phyloP scores from a whole-genome alignment of 92 coral and sea anemone species.

The Epizoanthus stellaris region DNA sequence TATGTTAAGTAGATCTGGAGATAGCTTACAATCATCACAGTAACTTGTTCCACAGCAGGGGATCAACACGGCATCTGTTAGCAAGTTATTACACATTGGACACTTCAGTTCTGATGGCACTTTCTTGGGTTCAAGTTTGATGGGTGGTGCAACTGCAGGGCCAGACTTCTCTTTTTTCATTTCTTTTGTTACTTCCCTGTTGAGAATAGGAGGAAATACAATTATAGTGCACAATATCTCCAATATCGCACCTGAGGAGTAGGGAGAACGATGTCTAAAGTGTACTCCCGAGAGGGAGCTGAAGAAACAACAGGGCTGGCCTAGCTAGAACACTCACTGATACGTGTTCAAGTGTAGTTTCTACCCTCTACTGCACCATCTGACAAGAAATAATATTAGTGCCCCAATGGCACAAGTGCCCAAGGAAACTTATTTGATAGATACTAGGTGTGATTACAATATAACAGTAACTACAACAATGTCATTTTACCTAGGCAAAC shows the following conservation, averaged over 20 bases:
- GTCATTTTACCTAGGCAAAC: too few species aligned
- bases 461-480: too few species aligned
- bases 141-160: constrained; percentile 24
- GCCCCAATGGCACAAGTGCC: too few species aligned
- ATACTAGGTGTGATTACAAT: too few species aligned
- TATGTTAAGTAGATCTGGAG: too few species aligned
- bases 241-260: neutral
- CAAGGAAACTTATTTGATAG: too few species aligned
- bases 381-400: too few species aligned
- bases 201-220: neutral
- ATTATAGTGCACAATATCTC: too few species aligned
- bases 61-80: constrained; percentile 94
- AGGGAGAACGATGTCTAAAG: neutral
- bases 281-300: neutral
- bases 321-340: too few species aligned
- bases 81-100: constrained; percentile 85
- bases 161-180: constrained; percentile 65
- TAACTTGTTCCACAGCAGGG: constrained; percentile 99
- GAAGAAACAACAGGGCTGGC: too few species aligned
- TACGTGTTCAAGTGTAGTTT: too few species aligned
- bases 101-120: constrained; percentile 91
- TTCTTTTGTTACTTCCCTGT: constrained; percentile 48
- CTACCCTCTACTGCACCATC: too few species aligned
- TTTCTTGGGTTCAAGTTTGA: constrained; percentile 57
- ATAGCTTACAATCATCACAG: constrained; percentile 95